These are phyloP conservation scores for Limosa lapponica DNA, from an alignment of 2,797 vertebrate species.

Conservation along the genomic window DNA sequence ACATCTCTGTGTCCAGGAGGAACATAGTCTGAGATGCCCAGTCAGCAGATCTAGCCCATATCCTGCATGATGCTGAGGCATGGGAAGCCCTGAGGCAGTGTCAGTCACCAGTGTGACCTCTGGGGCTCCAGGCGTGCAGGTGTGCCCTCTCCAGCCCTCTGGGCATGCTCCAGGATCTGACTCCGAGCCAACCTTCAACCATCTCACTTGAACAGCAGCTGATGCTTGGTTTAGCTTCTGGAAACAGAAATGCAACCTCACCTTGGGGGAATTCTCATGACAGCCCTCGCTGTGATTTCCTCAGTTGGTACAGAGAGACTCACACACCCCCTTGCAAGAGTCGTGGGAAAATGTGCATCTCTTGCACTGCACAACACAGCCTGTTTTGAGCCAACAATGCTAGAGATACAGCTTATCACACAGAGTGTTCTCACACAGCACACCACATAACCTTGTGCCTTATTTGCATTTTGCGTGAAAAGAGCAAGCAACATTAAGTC, in stretches of 20 bases:
- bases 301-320: neutral
- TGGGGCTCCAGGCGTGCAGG: accelerated
- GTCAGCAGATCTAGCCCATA: neutral
- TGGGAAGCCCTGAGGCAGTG: neutral
- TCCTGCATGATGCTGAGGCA: accelerated
- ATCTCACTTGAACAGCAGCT: neutral
- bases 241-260: neutral
- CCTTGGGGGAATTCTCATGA: neutral
- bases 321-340: accelerated
- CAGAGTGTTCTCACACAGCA: constrained; percentile 15
- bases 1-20: neutral
- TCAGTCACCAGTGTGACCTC: neutral
- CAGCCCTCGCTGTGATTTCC: neutral
- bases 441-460: neutral
- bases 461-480: neutral
- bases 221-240: neutral
- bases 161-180: neutral
- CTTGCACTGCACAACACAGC: neutral
- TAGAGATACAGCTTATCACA: neutral
- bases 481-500: constrained; percentile 17
- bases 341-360: neutral
- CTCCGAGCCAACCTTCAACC: neutral
- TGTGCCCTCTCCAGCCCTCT: neutral
- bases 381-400: neutral
- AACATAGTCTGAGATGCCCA: neutral